Conservation (phyloP, 2,113 vertebrate genomes). For the Myrmecophaga tridactyla region DNA sequence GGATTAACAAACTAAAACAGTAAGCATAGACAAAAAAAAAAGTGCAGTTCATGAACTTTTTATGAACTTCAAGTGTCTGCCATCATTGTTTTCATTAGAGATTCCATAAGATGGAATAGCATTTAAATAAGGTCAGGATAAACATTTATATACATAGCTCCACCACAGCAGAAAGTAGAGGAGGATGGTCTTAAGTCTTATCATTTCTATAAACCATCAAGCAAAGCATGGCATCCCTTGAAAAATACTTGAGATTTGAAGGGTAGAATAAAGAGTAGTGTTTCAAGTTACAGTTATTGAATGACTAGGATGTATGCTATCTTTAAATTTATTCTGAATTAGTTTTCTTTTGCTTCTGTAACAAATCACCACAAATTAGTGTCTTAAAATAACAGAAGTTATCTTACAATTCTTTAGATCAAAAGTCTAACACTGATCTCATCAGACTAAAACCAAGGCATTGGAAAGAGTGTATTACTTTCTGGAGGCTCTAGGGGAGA, state of each 20-base stretch:
- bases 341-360: too few relatives aligned
- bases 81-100: conserved; percentile 33
- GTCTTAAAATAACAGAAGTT: too few relatives aligned
- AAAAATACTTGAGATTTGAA: too few relatives aligned
- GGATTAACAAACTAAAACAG: not conserved
- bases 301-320: too few relatives aligned
- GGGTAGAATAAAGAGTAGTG: too few relatives aligned
- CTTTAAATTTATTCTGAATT: too few relatives aligned
- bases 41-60: conserved; percentile 11
- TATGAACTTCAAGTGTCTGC: not conserved
- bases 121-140: not conserved
- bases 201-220: not conserved
- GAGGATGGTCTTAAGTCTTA: not conserved
- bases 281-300: too few relatives aligned
- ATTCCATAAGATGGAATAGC: not conserved
- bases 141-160: not conserved
- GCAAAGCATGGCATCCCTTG: not conserved
- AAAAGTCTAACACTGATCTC: too few relatives aligned
- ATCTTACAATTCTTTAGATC: too few relatives aligned
- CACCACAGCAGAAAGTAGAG: not conserved
- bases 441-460: too few relatives aligned
- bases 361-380: conserved; percentile 18
- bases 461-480: too few relatives aligned
- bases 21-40: conserved; percentile 36
- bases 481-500: too few relatives aligned